Evolutionary conservation across 1,140 invertebrate species (phyloP).

Genomic region (Euborellia annulipes): DNA sequence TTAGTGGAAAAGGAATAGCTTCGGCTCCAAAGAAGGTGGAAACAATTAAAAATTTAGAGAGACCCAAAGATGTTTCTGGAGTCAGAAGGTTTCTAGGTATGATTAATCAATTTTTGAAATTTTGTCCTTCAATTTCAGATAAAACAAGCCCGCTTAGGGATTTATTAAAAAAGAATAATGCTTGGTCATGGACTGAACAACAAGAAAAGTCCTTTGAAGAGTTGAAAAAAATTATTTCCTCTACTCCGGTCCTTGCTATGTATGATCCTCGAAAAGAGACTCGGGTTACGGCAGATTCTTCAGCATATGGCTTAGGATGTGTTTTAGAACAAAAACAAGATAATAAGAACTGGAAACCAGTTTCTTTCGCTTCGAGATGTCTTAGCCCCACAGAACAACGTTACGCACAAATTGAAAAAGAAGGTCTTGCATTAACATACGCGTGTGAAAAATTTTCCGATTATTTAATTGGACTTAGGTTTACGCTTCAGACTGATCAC

Average conservation of each 20-base stretch:
- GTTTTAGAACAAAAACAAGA: conserved; percentile 8
- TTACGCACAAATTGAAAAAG: conserved; percentile 19
- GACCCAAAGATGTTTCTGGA: conserved; percentile 18
- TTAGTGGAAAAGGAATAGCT: conserved; percentile 20
- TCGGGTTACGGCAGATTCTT: background rate
- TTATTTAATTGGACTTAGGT: conserved; percentile 25
- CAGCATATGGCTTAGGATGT: background rate
- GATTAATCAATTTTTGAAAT: conserved; percentile 2
- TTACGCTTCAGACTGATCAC: conserved; percentile 28
- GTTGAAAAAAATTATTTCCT: no score
- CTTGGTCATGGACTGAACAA: background rate
- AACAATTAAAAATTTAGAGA: conserved; percentile 19
- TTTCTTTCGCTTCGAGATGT: conserved; percentile 12
- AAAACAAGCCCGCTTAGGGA: no score
- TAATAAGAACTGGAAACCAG: background rate
- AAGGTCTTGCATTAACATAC: conserved; percentile 18
- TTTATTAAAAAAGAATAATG: background rate
- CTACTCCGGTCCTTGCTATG: no score
- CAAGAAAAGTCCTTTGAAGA: background rate
- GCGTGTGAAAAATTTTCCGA: conserved; percentile 20
- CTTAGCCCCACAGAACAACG: background rate
- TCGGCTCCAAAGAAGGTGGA: conserved; percentile 15
- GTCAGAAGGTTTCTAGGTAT: conserved; percentile 23
- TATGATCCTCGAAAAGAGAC: conserved; percentile 7
- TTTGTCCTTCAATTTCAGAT: no score